Evolutionary conservation across 2,797 vertebrate species (phyloP).

Genomic region (Oceanodroma leucorhoa): DNA sequence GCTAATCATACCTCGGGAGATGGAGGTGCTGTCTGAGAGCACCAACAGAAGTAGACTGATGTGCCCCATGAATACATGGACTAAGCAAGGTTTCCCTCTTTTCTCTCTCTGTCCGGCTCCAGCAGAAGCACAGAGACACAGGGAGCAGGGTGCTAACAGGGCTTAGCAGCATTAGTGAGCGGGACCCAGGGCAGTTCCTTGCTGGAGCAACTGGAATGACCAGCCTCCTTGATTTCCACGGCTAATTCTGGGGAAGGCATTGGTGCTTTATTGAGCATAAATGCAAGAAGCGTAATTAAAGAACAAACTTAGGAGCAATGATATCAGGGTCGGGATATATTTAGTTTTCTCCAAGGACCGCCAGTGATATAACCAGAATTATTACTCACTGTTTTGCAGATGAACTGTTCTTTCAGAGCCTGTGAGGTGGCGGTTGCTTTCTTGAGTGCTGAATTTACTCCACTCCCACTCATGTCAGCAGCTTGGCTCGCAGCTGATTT

Average conservation of each 20-base stretch:
- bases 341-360: conserved; percentile 19
- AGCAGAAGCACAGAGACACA: neutral
- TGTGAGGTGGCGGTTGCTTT: neutral
- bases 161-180: neutral
- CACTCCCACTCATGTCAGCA: conserved; percentile 19
- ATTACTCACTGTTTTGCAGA: neutral
- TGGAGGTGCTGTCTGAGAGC: neutral
- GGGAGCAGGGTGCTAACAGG: neutral
- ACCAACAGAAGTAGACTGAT: neutral
- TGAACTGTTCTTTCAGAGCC: neutral
- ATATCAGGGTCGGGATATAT: neutral
- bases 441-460: conserved; percentile 2
- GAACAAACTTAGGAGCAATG: neutral
- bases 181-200: neutral
- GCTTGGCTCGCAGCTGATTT: neutral
- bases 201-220: neutral
- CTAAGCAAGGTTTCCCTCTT: neutral
- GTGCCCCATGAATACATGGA: fast-evolving
- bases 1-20: neutral
- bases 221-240: neutral
- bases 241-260: neutral
- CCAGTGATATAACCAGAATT: conserved; percentile 3
- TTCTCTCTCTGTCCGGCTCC: neutral
- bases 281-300: neutral
- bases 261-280: neutral